phyloP scores from a whole-genome alignment of 2,113 vertebrate genomes.

The Pitta sordida region DNA sequence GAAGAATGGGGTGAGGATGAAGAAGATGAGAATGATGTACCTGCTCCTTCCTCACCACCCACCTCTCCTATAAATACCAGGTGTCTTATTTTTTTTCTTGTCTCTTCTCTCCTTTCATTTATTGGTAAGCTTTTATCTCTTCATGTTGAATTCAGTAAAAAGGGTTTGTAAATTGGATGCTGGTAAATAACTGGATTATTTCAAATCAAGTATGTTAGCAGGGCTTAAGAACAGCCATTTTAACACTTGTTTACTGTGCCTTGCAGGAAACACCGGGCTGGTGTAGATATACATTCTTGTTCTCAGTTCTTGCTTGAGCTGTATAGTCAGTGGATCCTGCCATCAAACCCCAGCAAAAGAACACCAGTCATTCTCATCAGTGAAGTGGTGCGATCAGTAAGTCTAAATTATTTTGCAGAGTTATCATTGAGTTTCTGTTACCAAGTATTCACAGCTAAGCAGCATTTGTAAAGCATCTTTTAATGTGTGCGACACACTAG shows the following conservation, averaged over 20 bases:
- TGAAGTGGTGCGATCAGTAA: conserved; percentile 95
- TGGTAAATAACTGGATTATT: neutral
- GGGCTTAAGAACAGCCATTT: neutral
- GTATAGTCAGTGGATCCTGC: conserved; percentile 97
- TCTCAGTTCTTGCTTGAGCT: conserved; percentile 96
- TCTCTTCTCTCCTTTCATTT: neutral
- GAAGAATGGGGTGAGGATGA: conserved; percentile 97
- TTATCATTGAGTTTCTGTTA: neutral
- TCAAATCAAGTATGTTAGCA: neutral
- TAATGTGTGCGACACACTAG: neutral
- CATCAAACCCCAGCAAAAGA: conserved; percentile 82
- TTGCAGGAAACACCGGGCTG: conserved; percentile 92
- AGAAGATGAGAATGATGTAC: conserved; percentile 88
- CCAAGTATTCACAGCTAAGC: neutral
- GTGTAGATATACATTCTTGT: conserved; percentile 98
- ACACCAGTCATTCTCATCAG: conserved; percentile 90
- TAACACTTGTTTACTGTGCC: neutral
- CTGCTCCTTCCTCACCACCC: conserved; percentile 82
- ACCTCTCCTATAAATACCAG: conserved; percentile 91
- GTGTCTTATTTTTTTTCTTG: conserved; percentile 57
- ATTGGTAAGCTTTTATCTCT: neutral
- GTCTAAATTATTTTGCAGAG: conserved; percentile 29
- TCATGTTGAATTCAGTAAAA: neutral
- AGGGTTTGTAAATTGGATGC: neutral
- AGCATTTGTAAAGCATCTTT: neutral